A percentile compares a stretch with the other conserved stretches of the same genome.
These are phyloP conservation scores for Trachelus iudaicus DNA, from an alignment of 2,888 invertebrate genomes.

Conservation along the genomic window DNA sequence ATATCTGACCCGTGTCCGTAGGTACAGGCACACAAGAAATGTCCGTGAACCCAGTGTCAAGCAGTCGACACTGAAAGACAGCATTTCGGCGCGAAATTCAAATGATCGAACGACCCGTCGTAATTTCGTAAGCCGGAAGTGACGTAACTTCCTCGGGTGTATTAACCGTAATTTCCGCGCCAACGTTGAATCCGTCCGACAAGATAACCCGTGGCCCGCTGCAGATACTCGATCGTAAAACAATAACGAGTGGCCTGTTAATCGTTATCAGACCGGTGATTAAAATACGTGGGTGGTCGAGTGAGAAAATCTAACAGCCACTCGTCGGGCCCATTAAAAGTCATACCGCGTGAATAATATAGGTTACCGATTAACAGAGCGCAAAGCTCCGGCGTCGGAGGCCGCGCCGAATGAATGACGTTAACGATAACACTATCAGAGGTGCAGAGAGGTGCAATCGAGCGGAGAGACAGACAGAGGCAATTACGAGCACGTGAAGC, in stretches of 20 bases:
- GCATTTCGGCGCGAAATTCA: too few species aligned
- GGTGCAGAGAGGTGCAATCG: not conserved
- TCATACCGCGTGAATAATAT: slow-evolving; percentile 51
- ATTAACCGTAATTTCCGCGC: too few species aligned
- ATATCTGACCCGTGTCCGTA: too few species aligned
- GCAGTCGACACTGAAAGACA: too few species aligned
- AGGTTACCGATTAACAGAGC: slow-evolving; percentile 60
- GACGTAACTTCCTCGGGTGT: not conserved
- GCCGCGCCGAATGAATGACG: slow-evolving; percentile 50
- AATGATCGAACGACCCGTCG: too few species aligned
- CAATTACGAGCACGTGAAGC: not conserved
- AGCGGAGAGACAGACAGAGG: not conserved
- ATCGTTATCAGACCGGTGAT: not conserved
- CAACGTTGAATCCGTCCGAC: too few species aligned
- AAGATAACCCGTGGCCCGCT: too few species aligned
- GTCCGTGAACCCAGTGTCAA: too few species aligned
- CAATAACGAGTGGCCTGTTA: not conserved
- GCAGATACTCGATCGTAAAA: not conserved
- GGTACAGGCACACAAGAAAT: too few species aligned
- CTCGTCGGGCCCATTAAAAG: slow-evolving; percentile 23
- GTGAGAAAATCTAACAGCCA: not conserved
- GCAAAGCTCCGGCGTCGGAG: slow-evolving; percentile 49
- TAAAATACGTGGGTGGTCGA: not conserved
- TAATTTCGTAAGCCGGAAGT: not conserved
- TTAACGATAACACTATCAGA: not conserved